These are phyloP conservation scores for Argya squamiceps DNA, from an alignment of 2,797 vertebrate species.

Conservation along the genomic window DNA sequence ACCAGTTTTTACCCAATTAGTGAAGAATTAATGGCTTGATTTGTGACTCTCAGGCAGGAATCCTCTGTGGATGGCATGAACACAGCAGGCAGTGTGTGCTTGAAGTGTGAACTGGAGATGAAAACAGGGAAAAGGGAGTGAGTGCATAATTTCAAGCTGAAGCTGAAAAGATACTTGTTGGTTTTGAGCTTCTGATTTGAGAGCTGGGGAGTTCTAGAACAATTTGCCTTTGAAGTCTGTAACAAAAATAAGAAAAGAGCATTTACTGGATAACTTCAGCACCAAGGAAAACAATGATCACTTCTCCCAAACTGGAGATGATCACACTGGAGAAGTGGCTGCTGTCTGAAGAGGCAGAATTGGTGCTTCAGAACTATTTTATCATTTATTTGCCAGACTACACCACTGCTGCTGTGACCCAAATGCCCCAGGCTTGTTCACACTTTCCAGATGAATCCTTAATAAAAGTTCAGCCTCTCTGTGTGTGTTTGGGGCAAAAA, in stretches of 20 bases:
- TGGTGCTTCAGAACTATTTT: not conserved
- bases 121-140: not conserved
- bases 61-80: not conserved
- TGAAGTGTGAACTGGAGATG: not conserved
- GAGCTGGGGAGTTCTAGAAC: not conserved
- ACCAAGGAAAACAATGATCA: not conserved
- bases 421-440: not conserved
- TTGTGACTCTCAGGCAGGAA: not conserved
- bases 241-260: not conserved
- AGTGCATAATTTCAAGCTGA: not conserved
- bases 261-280: not conserved
- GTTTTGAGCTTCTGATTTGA: not conserved
- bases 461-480: not conserved
- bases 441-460: not conserved
- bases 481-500: not conserved
- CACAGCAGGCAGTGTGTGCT: not conserved
- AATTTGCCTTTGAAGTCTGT: not conserved
- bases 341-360: not conserved
- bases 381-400: not conserved
- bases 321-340: not conserved
- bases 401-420: not conserved
- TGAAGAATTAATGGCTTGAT: not conserved
- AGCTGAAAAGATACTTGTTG: not conserved
- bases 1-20: not conserved
- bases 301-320: not conserved